Evolutionary conservation across 2,888 invertebrate species (phyloP), one percentile per base, ranked within the genome.

Genomic region (Coleophora deauratella): DNA sequence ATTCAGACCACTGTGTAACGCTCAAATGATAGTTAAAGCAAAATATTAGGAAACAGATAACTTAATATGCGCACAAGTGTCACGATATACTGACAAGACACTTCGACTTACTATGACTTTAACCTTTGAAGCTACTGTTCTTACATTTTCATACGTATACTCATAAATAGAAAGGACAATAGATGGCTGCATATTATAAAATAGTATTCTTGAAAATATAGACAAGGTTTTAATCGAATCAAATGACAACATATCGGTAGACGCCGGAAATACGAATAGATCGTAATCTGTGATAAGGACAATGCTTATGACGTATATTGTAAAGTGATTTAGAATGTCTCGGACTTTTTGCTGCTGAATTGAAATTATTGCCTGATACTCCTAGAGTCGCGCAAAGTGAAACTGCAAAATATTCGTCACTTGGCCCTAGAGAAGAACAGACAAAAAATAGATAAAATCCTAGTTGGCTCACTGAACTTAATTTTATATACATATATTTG

Each of bases 251-350:
- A 80, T 84, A 81, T 84, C 81, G 74, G 64, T 78, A 80, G 65
- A 46, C 61, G 66, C 73, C 66, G 68, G 59, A 65, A 62, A 70
- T 59, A 66, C 54, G 65, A 68, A 59, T 74, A 71, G 66, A 65
- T 76, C 72, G 75, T 80, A 76, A 74, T 74, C 81, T 85, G 85
- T 85, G 84, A 84, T 84, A 85, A 78, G 76, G 61, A 64, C 73
- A 21, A 79, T 73, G 72, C 75, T 79, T 81, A 76, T 76, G 77
- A 78, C 69, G 61, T 79, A 74, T 68, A 21, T 67, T 71, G 66
- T 69, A 70, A 57, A 55, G 46, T 53, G 51, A 54, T 59, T 51
- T 55, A 55, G 51, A 50, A 45, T 33, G 35, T 50, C 51, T 53
- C 55, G 6, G 21, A 21, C 21, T 21, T 21, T 6, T 21, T 4